Evolutionary conservation across 2,113 vertebrate genomes (phyloP).

Genomic region (Eira barbara): DNA sequence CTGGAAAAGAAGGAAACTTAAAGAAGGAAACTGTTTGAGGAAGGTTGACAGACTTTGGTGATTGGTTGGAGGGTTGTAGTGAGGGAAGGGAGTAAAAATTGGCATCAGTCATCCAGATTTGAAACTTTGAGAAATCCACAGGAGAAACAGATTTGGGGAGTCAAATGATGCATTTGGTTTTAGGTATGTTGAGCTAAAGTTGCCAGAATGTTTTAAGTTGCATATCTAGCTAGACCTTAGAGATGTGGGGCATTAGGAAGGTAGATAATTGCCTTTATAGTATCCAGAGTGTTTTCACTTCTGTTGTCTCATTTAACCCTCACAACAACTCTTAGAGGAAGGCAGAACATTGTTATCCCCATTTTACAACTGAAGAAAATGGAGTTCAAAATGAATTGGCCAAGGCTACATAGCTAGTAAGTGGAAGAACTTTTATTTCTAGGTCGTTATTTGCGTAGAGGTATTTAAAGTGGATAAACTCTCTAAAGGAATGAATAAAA

Average conservation of each 20-base stretch:
- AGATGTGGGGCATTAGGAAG: background rate
- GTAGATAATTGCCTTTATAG: background rate
- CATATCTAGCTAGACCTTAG: background rate
- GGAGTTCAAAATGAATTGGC: background rate
- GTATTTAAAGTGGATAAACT: background rate
- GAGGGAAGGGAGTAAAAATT: background rate
- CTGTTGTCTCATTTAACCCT: background rate
- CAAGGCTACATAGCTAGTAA: background rate
- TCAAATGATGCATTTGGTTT: background rate
- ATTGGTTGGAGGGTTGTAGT: background rate
- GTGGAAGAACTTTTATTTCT: conserved; percentile 27
- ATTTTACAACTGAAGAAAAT: conserved; percentile 3
- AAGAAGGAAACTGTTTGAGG: background rate
- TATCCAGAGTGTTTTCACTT: background rate
- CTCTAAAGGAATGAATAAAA: background rate
- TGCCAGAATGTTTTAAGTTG: background rate
- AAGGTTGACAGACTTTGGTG: background rate
- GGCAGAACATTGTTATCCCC: background rate
- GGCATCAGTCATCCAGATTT: background rate
- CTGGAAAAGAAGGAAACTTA: background rate
- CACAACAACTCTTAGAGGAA: background rate
- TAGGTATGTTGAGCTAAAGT: background rate
- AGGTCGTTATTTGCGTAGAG: background rate
- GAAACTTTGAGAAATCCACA: background rate
- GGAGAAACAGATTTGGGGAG: background rate